These are phyloP conservation scores for Leucozona laternaria DNA, from an alignment of 2,888 invertebrate genomes.

Conservation along the genomic window DNA sequence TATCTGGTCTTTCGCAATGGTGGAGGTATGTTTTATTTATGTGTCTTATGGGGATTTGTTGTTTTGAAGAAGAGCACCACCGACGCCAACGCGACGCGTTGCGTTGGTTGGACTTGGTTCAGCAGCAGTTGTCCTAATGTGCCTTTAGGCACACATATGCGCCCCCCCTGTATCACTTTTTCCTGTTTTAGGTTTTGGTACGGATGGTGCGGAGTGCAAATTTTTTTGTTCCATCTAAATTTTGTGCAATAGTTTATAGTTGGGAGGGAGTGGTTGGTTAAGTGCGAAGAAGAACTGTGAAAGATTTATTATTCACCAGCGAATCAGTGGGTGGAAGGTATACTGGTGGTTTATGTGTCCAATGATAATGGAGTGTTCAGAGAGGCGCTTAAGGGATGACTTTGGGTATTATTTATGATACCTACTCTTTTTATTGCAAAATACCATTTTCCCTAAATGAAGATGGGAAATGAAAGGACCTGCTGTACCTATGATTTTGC, in stretches of 20 bases:
- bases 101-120: conserved; percentile 1
- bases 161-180: conserved; percentile 33
- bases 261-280: conserved; percentile 64
- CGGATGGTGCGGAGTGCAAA: neutral
- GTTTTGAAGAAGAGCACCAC: neutral
- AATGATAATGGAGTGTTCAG: conserved; percentile 33
- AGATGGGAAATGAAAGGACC: neutral
- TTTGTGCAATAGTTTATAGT: conserved; percentile 58
- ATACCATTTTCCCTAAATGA: conserved; percentile 27
- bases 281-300: conserved; percentile 70
- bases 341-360: neutral
- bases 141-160: conserved; percentile 28
- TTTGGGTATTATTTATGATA: conserved; percentile 66
- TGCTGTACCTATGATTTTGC: no score
- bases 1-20: conserved; percentile 77
- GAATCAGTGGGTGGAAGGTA: conserved; percentile 16
- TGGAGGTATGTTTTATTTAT: conserved; percentile 75
- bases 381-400: conserved; percentile 49
- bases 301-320: conserved; percentile 67
- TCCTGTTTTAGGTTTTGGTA: neutral
- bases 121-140: conserved; percentile 60
- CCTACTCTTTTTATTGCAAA: conserved; percentile 27
- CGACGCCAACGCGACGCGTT: conserved; percentile 11
- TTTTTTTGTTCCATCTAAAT: conserved; percentile 13
- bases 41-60: conserved; percentile 18